Percentiles rank a stretch among this genome's conserved stretches.
phyloP scores from a whole-genome alignment of 2,797 vertebrate species.

The Muscicapa striata region DNA sequence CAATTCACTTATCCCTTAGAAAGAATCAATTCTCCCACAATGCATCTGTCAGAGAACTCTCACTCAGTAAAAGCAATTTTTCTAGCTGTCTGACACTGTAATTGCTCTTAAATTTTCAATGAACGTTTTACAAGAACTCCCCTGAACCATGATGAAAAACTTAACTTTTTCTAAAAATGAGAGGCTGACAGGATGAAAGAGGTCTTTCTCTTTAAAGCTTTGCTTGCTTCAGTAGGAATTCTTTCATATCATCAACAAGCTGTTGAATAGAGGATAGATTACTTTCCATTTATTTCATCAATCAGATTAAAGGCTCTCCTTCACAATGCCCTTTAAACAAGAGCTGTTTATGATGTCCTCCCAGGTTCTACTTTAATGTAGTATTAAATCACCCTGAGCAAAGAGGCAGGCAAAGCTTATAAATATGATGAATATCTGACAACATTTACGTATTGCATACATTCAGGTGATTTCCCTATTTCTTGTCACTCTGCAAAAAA shows the following conservation, averaged over 20 bases:
- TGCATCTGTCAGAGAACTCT: slow-evolving; percentile 96
- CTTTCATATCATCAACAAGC: slow-evolving; percentile 88
- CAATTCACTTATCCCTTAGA: slow-evolving; percentile 95
- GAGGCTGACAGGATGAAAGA: slow-evolving; percentile 89
- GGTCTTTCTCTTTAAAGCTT: slow-evolving; percentile 86
- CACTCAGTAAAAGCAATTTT: slow-evolving; percentile 91
- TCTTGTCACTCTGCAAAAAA: slow-evolving; percentile 60
- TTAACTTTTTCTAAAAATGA: slow-evolving; percentile 89
- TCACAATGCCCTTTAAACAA: slow-evolving; percentile 86
- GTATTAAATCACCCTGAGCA: slow-evolving; percentile 79
- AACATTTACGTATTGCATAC: slow-evolving; percentile 73
- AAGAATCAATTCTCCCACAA: slow-evolving; percentile 97
- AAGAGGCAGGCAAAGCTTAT: slow-evolving; percentile 68
- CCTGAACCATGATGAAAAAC: slow-evolving; percentile 92
- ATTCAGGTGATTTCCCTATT: slow-evolving; percentile 70
- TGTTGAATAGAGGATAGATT: slow-evolving; percentile 87
- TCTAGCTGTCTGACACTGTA: slow-evolving; percentile 94
- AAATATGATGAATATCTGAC: slow-evolving; percentile 79
- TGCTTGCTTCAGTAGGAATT: slow-evolving; percentile 83
- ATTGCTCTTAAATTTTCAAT: slow-evolving; percentile 95
- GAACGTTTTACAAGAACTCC: slow-evolving; percentile 90
- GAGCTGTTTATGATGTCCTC: slow-evolving; percentile 84
- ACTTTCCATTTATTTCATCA: slow-evolving; percentile 88
- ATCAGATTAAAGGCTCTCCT: slow-evolving; percentile 87
- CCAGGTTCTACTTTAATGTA: slow-evolving; percentile 81